A percentile compares a stretch with the other conserved stretches of the same genome.
These are phyloP conservation scores for Pseudomyrmex dendroicus DNA, from an alignment of 1,140 invertebrate genomes.

Conservation along the genomic window DNA sequence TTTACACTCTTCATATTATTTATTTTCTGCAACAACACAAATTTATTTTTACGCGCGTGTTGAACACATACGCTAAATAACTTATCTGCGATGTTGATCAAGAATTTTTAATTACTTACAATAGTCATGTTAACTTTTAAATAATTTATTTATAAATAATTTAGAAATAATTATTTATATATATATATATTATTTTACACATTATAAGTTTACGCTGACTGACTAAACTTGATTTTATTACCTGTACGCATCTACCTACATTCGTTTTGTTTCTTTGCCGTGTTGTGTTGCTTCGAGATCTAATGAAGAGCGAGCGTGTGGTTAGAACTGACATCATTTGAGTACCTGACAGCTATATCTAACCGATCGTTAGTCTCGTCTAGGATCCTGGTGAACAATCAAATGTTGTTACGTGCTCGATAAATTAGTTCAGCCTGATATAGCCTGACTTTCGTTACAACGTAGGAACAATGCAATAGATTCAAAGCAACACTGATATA, in stretches of 20 bases:
- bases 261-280: neutral
- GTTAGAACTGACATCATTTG: slow-evolving; percentile 12
- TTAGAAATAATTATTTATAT: no score
- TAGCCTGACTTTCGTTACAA: slow-evolving; percentile 16
- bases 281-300: neutral
- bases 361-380: slow-evolving; percentile 12
- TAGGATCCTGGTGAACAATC: slow-evolving; percentile 21
- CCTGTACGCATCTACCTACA: neutral
- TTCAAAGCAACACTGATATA: no score
- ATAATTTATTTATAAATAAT: neutral
- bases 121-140: neutral
- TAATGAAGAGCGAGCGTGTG: neutral
- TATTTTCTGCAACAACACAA: neutral
- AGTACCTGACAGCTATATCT: neutral
- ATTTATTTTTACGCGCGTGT: neutral
- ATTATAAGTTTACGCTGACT: neutral
- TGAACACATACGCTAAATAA: neutral
- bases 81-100: no score
- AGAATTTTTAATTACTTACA: neutral
- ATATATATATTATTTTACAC: no score
- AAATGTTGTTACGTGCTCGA: slow-evolving; percentile 27
- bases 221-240: neutral
- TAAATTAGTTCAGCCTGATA: slow-evolving; percentile 30
- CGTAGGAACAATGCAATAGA: neutral
- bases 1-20: neutral